Evolutionary conservation across 2,888 invertebrate genomes (phyloP).

Genomic region (Hybos culiciformis): DNA sequence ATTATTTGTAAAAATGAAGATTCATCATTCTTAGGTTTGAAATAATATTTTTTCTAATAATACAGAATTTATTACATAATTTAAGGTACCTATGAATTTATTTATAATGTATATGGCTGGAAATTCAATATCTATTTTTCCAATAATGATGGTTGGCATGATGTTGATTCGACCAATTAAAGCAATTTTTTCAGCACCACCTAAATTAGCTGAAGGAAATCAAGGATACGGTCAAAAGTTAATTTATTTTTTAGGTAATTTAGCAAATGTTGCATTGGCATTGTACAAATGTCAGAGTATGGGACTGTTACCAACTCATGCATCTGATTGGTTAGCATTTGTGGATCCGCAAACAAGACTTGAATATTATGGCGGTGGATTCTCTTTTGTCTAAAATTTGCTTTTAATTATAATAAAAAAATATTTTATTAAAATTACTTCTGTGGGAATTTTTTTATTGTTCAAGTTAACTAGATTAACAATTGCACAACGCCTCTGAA

Average conservation of each 20-base stretch:
- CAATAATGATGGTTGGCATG: constrained; percentile 99
- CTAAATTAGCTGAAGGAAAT: constrained; percentile 87
- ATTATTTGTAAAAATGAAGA: no score
- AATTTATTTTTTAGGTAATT: constrained; percentile 85
- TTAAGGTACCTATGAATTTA: constrained; percentile 83
- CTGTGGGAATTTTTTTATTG: no score
- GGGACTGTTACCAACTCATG: constrained; percentile 91
- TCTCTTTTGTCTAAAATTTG: constrained; percentile 41
- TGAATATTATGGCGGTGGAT: constrained; percentile 76
- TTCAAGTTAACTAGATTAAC: no score
- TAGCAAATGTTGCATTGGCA: constrained; percentile 81
- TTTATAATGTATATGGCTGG: constrained; percentile 99
- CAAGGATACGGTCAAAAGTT: constrained; percentile 84
- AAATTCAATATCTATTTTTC: constrained; percentile 97
- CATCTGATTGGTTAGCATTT: constrained; percentile 97
- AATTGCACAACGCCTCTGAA: no score
- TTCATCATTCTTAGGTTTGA: neutral
- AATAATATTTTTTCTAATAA: neutral
- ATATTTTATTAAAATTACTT: no score
- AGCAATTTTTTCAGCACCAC: constrained; percentile 82
- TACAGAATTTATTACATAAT: neutral
- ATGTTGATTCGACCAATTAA: constrained; percentile 91
- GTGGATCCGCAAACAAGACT: constrained; percentile 76
- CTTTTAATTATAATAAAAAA: no score
- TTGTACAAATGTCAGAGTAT: constrained; percentile 96